phyloP scores from a whole-genome alignment of 1,140 invertebrate genomes.

The Hyphantria cunea region DNA sequence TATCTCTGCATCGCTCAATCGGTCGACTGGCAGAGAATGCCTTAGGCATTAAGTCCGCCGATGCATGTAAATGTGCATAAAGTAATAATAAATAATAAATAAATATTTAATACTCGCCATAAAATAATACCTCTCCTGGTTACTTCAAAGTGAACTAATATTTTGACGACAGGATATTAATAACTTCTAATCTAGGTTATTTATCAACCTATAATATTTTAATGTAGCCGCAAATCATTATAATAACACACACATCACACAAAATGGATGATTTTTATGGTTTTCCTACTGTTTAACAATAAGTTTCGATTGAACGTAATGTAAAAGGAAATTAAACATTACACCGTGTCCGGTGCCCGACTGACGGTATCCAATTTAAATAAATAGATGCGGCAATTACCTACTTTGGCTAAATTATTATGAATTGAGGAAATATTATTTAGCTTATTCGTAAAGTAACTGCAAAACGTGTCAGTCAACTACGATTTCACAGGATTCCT shows the following conservation, averaged over 20 bases:
- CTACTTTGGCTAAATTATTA: conserved; percentile 2
- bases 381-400: conserved; percentile 28
- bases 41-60: too few species aligned
- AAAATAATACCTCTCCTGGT: not conserved
- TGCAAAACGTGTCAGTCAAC: too few species aligned
- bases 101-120: not conserved
- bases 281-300: conserved; percentile 22
- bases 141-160: conserved; percentile 14
- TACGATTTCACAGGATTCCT: too few species aligned
- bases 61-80: too few species aligned
- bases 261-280: conserved; percentile 17
- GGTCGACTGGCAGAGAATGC: too few species aligned
- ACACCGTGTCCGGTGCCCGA: conserved; percentile 39
- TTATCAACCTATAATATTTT: conserved; percentile 17
- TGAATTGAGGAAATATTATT: not conserved
- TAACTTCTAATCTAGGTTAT: conserved; percentile 16
- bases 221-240: conserved; percentile 14
- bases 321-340: conserved; percentile 54
- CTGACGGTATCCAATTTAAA: conserved; percentile 16
- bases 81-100: too few species aligned
- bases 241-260: conserved; percentile 15
- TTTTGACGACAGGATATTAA: conserved; percentile 25
- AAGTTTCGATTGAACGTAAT: conserved; percentile 51
- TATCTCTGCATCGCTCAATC: too few species aligned
- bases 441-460: not conserved